Evolutionary conservation across 2,797 vertebrate species (phyloP).

Genomic region (Pteropus rufus): DNA sequence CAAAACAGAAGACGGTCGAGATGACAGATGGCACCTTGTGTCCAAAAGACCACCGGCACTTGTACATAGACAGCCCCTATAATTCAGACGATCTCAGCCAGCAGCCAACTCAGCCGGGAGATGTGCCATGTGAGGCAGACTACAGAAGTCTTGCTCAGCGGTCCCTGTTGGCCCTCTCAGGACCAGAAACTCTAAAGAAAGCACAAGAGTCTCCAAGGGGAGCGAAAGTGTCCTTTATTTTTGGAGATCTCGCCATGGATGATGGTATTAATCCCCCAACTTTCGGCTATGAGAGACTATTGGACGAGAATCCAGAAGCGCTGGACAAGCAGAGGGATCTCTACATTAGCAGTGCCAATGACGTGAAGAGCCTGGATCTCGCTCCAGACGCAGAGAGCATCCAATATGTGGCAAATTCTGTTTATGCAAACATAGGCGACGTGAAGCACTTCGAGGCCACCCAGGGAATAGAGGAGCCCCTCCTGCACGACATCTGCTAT

Average conservation of each 20-base stretch:
- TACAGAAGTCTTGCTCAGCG: conserved; percentile 86
- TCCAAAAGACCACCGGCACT: conserved; percentile 88
- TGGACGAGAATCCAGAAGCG: conserved; percentile 93
- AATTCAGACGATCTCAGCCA: conserved; percentile 86
- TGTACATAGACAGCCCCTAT: conserved; percentile 91
- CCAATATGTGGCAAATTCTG: conserved; percentile 89
- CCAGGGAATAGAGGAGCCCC: conserved; percentile 95
- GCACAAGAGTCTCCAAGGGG: conserved; percentile 91
- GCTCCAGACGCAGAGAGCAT: conserved; percentile 90
- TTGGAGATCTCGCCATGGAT: conserved; percentile 94
- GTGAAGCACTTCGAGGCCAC: conserved; percentile 93
- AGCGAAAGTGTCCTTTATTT: conserved; percentile 99
- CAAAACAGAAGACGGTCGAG: conserved; percentile 88
- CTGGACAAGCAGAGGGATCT: conserved; percentile 91
- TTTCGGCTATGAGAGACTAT: conserved; percentile 95
- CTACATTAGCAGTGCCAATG: conserved; percentile 90
- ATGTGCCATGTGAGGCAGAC: conserved; percentile 87
- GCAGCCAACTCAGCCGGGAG: conserved; percentile 85
- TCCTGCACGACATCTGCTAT: conserved; percentile 97
- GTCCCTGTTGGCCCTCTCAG: conserved; percentile 88
- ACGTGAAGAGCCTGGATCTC: conserved; percentile 92
- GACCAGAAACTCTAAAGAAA: conserved; percentile 86
- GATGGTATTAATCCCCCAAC: conserved; percentile 92
- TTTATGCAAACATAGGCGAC: conserved; percentile 91
- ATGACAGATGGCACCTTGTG: conserved; percentile 86